phyloP scores from a whole-genome alignment of 2,888 invertebrate species.

The Iphiclides podalirius region DNA sequence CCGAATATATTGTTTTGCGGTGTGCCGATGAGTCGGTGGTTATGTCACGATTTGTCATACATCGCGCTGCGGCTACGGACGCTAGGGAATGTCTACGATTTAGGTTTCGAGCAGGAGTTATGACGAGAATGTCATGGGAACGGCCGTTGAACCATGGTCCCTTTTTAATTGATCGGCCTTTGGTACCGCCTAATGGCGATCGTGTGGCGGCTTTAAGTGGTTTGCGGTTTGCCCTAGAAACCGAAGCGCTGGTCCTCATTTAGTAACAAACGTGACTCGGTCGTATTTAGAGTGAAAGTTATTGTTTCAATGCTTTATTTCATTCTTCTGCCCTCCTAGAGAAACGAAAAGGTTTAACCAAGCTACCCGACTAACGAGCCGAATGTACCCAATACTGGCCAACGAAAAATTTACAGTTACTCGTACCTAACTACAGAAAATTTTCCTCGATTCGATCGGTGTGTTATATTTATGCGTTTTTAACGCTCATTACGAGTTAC shows the following conservation, averaged over 20 bases:
- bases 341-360: neutral
- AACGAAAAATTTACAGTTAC: too few species aligned
- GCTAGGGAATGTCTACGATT: slow-evolving; percentile 44
- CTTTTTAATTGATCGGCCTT: slow-evolving; percentile 39
- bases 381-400: too few species aligned
- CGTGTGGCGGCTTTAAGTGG: slow-evolving; percentile 26
- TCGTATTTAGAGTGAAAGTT: slow-evolving; percentile 20
- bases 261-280: slow-evolving; percentile 17
- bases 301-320: slow-evolving; percentile 13
- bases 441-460: too few species aligned
- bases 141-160: slow-evolving; percentile 46
- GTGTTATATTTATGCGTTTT: too few species aligned
- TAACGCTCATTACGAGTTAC: slow-evolving; percentile 15
- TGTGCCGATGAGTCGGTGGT: slow-evolving; percentile 51
- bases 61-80: slow-evolving; percentile 65
- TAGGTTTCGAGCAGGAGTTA: slow-evolving; percentile 60
- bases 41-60: slow-evolving; percentile 79
- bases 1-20: slow-evolving; percentile 22
- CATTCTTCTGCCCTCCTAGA: neutral
- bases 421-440: too few species aligned
- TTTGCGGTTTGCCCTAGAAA: slow-evolving; percentile 24
- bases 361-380: neutral
- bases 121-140: slow-evolving; percentile 71
- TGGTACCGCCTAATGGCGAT: slow-evolving; percentile 27
- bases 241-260: slow-evolving; percentile 16